Evolutionary conservation across 2,888 invertebrate genomes (phyloP), one percentile per base, ranked within the genome.

Genomic region (Aspidiotus rigidus): DNA sequence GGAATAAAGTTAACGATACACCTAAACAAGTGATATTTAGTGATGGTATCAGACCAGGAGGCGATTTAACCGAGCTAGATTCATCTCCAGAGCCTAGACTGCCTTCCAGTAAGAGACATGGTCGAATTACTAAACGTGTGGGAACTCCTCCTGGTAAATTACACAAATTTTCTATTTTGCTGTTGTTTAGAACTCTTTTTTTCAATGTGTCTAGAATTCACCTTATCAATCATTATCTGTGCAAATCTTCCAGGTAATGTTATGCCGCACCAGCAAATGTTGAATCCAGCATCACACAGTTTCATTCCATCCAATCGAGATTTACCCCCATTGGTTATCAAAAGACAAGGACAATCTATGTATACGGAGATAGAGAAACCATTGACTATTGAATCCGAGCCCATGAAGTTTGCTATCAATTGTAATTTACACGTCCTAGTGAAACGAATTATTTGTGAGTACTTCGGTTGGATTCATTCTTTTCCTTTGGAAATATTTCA

Each of bases 11-110:
- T 7, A 71, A 73, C 72, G 76, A 73, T 72, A 73, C 73, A 15
- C 74, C 72, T 9, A 76, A 74, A 64, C 75, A 77, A 74, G 92
- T 92, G 61, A 90, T 91, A 84, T 92, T 92, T 77, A 90, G 90
- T 75, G 92, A 93, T 79, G 92, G 92, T 73, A 90, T 93, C 76
- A 82, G 90, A 71, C 92, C 92, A 53, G 90, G 92, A 72, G 90
- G 90, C 76, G 91, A 92, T 80, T 80, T 91, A 75, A 88, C 89
- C 70, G 88, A 88, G 77, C 81, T 89, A 73, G 89, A 89, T 77
- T 85, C 79, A n/a, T 82, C 75, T 82, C 82, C 76, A 83, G 83
- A 82, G 81, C 81, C 74, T 75, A 79, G 72, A 79, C 80, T 72
- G 79, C 80, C 72, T 75, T 77, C 7, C 74, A 75, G 73, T 75